Base-by-base conservation (phyloP, 2,888 invertebrate genomes). In the Osmoderma eremita region DNA sequence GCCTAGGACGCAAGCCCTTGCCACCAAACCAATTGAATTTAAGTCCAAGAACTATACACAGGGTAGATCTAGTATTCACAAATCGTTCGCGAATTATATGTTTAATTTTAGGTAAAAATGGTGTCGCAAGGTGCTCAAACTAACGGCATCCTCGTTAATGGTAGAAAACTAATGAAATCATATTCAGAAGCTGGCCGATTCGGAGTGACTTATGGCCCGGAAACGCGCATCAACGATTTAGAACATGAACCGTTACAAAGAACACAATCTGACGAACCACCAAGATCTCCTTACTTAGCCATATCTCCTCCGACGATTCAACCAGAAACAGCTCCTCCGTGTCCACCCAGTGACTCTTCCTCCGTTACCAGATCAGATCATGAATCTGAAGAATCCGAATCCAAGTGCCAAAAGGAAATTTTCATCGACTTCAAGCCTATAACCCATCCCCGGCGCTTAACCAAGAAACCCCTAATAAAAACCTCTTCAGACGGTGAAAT, bases 81-180 rank as follows among this genome's bases (percentile, higher is more conserved):
- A 18, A 20, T 8, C 0, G 6, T 20, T 10, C 49, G 3, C 49
- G 20, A 17, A 17, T 20, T 22, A 12, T 49, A 17, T 30, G 49
- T 12, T 45, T 49, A 45, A 48, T 73, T 81, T 62, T 75, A 91
- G 86, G 92, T 94, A 17, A 91, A 91, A 81, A 94, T 94, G 89
- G 93, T 94, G 49, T 94, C 94, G 10, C 94, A 94, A 78, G 94
- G 93, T 17, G 94, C 94, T 8, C 94, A 95, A 83, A 95, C 94
- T 1, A 95, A 95, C 82, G 94, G 94, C 1, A 84, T 88, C 67
- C 83, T 88, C 65, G 81, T 86, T 68, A 89, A 88, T 76, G 88
- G 88, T n/a, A 86, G 93, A 73, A 91, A 92, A 81, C 83, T 94
- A 69, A 91, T 91, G 45, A 94, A 94, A 82, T 94, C 93, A 65